Percentiles rank a stretch among this genome's conserved stretches.
Evolutionary conservation across 1,140 invertebrate genomes (phyloP).

Genomic region (Thereuonema tuberculata): DNA sequence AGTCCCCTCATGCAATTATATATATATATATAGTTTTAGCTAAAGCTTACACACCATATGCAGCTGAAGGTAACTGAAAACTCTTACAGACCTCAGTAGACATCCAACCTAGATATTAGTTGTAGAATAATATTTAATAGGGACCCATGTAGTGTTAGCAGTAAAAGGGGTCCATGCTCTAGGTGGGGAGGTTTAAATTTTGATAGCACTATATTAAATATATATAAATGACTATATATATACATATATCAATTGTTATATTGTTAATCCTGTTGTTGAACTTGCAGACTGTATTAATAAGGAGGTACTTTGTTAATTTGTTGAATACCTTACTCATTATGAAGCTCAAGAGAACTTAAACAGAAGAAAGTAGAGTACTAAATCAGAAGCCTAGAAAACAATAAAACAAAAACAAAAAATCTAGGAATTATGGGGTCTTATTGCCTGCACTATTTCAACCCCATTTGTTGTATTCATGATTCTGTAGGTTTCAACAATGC

Average conservation of each 20-base stretch:
- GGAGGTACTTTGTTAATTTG: background rate
- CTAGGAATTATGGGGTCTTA: background rate
- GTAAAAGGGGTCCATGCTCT: background rate
- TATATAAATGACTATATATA: slow-evolving; percentile 2
- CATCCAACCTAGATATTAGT: background rate
- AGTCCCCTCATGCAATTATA: too few species aligned
- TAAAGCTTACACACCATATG: background rate
- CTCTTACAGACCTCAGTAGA: background rate
- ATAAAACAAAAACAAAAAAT: too few species aligned
- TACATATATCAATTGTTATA: slow-evolving; percentile 9
- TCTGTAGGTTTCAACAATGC: too few species aligned
- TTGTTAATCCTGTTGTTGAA: slow-evolving; percentile 8
- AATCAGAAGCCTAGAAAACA: too few species aligned
- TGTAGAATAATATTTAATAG: background rate
- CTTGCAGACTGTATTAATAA: background rate
- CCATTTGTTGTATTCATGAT: too few species aligned
- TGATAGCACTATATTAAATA: slow-evolving; percentile 9
- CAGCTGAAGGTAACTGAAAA: background rate
- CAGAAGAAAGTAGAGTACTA: background rate
- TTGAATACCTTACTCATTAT: background rate
- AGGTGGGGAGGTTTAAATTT: background rate
- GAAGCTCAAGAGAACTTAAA: background rate
- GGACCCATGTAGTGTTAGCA: background rate
- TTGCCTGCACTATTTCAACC: background rate
- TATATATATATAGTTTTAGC: background rate